phyloP scores from a whole-genome alignment of 37 sponge, comb jelly and placozoan species.

The Agelas oroides region DNA sequence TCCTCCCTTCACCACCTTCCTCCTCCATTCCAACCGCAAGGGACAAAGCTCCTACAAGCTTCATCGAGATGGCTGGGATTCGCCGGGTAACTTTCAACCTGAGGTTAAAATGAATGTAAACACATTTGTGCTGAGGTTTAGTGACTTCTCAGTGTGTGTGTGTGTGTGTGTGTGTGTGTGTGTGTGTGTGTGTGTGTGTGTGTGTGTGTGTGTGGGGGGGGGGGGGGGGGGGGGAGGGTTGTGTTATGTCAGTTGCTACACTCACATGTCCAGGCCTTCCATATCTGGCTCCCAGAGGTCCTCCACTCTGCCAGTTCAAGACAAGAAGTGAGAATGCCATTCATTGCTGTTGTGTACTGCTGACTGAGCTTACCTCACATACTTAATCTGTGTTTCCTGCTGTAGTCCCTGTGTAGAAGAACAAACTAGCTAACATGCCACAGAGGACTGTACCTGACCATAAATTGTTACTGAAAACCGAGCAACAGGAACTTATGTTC shows the following conservation, averaged over 20 bases:
- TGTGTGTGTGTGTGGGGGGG: no score
- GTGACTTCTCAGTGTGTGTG: no score
- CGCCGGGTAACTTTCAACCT: slow-evolving; percentile 52
- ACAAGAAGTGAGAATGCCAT: neutral
- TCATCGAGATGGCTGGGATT: slow-evolving; percentile 60
- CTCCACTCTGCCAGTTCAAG: slow-evolving; percentile 38
- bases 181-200: neutral
- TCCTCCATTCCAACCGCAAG: no score
- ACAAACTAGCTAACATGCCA: neutral
- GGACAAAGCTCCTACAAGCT: neutral
- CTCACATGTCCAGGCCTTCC: slow-evolving; percentile 61
- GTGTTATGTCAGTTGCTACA: no score
- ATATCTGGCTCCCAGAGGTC: slow-evolving; percentile 70
- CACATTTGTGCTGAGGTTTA: no score
- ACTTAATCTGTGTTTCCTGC: slow-evolving; percentile 49
- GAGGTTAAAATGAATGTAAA: neutral
- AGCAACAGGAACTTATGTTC: no score
- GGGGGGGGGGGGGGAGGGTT: no score
- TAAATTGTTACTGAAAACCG: no score
- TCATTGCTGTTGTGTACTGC: neutral
- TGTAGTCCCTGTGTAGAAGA: slow-evolving; percentile 2
- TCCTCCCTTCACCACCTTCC: no score
- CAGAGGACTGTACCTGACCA: no score
- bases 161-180: no score
- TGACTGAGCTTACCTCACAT: slow-evolving; percentile 21